Conservation (phyloP, 2,797 vertebrate genomes). For the Brachyrhaphis roseni region DNA sequence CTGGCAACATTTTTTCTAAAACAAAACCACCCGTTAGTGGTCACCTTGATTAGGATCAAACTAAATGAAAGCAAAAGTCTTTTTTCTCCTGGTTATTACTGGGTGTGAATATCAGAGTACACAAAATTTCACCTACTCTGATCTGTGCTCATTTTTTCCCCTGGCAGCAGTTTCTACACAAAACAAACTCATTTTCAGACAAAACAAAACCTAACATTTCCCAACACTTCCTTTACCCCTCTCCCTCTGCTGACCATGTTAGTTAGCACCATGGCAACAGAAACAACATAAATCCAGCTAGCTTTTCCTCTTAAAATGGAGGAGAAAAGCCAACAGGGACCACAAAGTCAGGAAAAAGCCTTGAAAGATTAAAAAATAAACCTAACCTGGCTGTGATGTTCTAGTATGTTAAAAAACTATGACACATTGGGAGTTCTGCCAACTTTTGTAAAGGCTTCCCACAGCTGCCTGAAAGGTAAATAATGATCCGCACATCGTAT, state of each 20-base stretch:
- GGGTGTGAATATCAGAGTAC: background rate
- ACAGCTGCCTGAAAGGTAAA: constrained; percentile 14
- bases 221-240: background rate
- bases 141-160: constrained; percentile 1
- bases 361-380: constrained; percentile 5
- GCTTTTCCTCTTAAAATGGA: constrained; percentile 38
- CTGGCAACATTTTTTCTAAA: background rate
- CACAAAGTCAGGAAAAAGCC: background rate
- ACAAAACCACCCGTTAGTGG: background rate
- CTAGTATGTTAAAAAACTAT: constrained; percentile 41
- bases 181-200: constrained; percentile 7
- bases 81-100: background rate
- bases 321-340: constrained; percentile 5
- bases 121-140: background rate
- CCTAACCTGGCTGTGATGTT: constrained; percentile 4
- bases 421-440: constrained; percentile 15
- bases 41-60: background rate
- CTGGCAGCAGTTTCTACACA: constrained; percentile 10
- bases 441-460: constrained; percentile 13
- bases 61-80: background rate
- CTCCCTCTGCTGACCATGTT: constrained; percentile 20
- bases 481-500: background rate
- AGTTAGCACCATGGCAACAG: constrained; percentile 64
- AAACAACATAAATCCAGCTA: constrained; percentile 56
- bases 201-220: constrained; percentile 3